Evolutionary conservation across 2,888 invertebrate genomes (phyloP).

Genomic region (Candidula unifasciata): DNA sequence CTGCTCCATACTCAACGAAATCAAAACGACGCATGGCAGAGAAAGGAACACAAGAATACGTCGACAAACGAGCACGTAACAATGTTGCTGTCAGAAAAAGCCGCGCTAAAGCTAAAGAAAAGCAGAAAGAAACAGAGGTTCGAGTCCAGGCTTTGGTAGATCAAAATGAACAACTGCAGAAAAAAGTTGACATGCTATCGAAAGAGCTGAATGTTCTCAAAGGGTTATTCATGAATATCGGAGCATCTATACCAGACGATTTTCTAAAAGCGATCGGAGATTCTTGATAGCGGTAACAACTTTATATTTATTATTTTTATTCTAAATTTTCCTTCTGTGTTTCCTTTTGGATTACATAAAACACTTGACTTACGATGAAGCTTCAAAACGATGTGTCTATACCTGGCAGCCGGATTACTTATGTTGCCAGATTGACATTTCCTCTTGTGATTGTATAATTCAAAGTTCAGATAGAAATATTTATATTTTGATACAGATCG

Average conservation of each 20-base stretch:
- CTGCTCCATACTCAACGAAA: conserved; percentile 43
- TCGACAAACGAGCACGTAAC: conserved; percentile 92
- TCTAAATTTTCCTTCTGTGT: not conserved
- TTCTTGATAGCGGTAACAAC: conserved; percentile 28
- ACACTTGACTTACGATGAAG: not conserved
- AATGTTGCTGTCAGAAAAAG: conserved; percentile 98
- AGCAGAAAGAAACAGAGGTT: conserved; percentile 94
- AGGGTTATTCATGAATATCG: conserved; percentile 84
- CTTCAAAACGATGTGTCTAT: not conserved
- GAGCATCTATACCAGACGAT: conserved; percentile 68
- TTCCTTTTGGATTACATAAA: not conserved
- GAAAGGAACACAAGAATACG: conserved; percentile 95
- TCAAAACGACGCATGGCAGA: conserved; percentile 82
- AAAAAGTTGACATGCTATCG: conserved; percentile 91
- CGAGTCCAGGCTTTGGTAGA: conserved; percentile 92
- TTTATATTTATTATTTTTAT: not conserved
- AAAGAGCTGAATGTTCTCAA: conserved; percentile 89
- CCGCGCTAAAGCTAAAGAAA: conserved; percentile 95
- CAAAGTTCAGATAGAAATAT: not conserved
- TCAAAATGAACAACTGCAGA: conserved; percentile 93
- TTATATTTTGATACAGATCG: conserved; percentile 18
- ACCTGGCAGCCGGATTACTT: not conserved
- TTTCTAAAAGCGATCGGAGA: conserved; percentile 63
- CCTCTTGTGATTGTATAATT: not conserved
- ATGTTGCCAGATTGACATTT: not conserved